Conservation (phyloP, 1,140 invertebrate genomes). For the Pseudomyrmex sp. region DNA sequence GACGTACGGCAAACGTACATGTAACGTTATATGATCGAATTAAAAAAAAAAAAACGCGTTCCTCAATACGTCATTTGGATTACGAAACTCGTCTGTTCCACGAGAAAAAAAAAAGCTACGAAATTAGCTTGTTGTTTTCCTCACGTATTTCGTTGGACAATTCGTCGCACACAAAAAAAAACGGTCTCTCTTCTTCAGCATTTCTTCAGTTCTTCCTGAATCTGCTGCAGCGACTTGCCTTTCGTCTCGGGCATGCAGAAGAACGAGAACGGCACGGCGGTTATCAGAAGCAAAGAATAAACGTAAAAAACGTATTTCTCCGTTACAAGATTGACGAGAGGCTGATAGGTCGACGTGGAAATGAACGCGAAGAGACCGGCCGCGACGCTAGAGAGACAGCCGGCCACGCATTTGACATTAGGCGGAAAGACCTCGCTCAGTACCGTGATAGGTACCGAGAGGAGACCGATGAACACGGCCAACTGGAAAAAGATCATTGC, state of each 20-base stretch:
- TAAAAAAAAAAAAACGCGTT: too few species aligned
- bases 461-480: constrained; percentile 88
- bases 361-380: constrained; percentile 90
- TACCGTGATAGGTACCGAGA: constrained; percentile 90
- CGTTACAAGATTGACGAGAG: constrained; percentile 87
- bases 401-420: constrained; percentile 87
- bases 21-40: too few species aligned
- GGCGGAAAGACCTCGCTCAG: constrained; percentile 72
- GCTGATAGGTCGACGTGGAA: constrained; percentile 91
- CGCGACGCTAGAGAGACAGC: constrained; percentile 89
- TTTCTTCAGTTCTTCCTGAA: constrained; percentile 62
- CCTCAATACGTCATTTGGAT: too few species aligned
- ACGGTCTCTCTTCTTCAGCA: too few species aligned
- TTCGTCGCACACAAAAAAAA: too few species aligned
- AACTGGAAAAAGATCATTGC: constrained; percentile 56
- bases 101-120: too few species aligned
- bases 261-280: constrained; percentile 54
- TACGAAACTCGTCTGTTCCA: too few species aligned
- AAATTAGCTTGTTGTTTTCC: too few species aligned
- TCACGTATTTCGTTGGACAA: too few species aligned
- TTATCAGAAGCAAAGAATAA: constrained; percentile 83
- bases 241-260: constrained; percentile 73
- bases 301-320: constrained; percentile 90
- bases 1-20: too few species aligned
- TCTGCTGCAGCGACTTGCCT: constrained; percentile 74